A percentile compares a stretch with the other conserved stretches of the same genome.
Evolutionary conservation across 92 coral and sea anemone species (phyloP).

Genomic region (Paragorgia papillata): DNA sequence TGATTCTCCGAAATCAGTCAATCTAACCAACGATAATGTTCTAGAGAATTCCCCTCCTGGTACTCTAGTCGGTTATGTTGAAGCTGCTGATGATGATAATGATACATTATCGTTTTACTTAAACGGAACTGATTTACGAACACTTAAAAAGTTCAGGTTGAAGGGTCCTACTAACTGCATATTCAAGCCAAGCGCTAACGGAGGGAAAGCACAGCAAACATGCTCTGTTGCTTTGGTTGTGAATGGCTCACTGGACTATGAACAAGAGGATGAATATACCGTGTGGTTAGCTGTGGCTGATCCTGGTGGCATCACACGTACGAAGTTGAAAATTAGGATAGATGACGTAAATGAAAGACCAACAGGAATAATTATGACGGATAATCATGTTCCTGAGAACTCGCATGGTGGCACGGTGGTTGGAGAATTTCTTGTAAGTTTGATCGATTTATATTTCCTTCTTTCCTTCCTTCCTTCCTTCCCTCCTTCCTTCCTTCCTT

Average conservation of each 20-base stretch:
- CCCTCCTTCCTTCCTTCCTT: background rate
- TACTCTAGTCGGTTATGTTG: constrained; percentile 69
- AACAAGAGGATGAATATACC: constrained; percentile 49
- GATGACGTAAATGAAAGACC: constrained; percentile 73
- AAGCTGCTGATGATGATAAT: constrained; percentile 78
- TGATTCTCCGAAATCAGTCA: constrained; percentile 74
- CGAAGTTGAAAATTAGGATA: constrained; percentile 48
- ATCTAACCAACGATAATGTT: constrained; percentile 61
- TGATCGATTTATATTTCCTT: background rate
- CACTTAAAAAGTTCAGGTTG: constrained; percentile 63
- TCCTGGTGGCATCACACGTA: constrained; percentile 57
- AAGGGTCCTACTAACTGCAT: constrained; percentile 30
- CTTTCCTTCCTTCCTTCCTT: background rate
- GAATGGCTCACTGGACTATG: constrained; percentile 74
- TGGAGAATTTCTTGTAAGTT: constrained; percentile 78
- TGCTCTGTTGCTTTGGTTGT: constrained; percentile 67
- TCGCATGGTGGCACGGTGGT: constrained; percentile 63
- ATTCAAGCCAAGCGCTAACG: background rate
- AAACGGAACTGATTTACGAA: constrained; percentile 58
- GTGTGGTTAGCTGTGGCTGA: constrained; percentile 70
- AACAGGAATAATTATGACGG: constrained; percentile 62
- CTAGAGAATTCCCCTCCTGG: constrained; percentile 73
- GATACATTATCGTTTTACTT: constrained; percentile 71
- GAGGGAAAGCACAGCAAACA: constrained; percentile 52
- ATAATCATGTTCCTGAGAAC: constrained; percentile 70